Evolutionary conservation across 2,797 vertebrate genomes (phyloP), one percentile per base, ranked within the genome.

Genomic region (Dipus sagitta): DNA sequence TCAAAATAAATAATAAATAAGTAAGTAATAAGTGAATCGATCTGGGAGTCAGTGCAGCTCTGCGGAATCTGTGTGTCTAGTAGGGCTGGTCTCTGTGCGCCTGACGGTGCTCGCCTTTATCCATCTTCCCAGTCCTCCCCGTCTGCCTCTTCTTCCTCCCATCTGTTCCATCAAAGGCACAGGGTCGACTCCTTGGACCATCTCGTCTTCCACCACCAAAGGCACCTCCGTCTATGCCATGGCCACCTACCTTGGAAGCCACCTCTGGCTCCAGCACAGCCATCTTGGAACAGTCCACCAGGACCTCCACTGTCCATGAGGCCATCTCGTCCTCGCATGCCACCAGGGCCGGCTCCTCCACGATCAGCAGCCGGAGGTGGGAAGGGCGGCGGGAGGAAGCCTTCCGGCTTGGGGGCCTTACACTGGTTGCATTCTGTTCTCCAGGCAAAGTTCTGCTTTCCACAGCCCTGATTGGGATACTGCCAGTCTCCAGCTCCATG

Each of bases 371-470:
- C 99, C 86, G 99, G 99, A 52, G 99, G 99, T 8, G 99, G 99
- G 42, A 99, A 99, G 0, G 99, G 99, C 9, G 99, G 99, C 0
- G 98, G 99, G 38, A 99, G 99, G 67, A 99, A 98, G 47, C 99
- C 99, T 91, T 99, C 99, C 0, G 99, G 99, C 97, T 99, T 99
- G 0, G 99, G 99, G 42, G 99, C 99, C 98, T 99, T 99, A 98
- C 99, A 99, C 97, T 99, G 99, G 98, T 99, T 99, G 96, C 99
- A 99, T 96, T 99, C 99, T 67, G 99, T 99, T 97, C 99, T 98
- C 99, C 99, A 99, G 82, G 99, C 99, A 77, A 99, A 99, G 98
- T 99, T 99, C 97, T 99, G 99, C 98, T 99, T 99, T 62, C 99
- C 99, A 94, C 99, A 99, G 6, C 99, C 98, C 97, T 98, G 99